Base-by-base conservation (phyloP, 2,888 invertebrate species). In the Eutolmus rufibarbis region DNA sequence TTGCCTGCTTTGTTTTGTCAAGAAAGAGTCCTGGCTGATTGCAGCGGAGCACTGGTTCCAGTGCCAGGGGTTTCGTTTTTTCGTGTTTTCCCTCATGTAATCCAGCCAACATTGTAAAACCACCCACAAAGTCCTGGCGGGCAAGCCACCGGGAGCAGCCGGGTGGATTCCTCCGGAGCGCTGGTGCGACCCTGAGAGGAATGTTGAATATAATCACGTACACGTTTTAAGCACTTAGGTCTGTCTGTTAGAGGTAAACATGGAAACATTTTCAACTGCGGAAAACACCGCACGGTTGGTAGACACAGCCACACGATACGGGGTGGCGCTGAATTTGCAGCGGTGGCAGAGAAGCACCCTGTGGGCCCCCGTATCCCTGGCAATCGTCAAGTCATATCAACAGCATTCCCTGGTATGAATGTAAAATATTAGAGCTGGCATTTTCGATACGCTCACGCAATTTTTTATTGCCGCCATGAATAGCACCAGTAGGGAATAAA, bases 401-500 rank as follows among this genome's bases (percentile, higher is more conserved):
- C 31, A 82, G 57, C 37, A 57, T 23, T 57, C 57, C 37, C 82
- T 57, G 82, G 82, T 57, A 57, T 82, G 82, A 82, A 82, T 82
- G 82, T 82, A 82, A 82, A 82, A 82, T 82, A 82, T 82, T 82
- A 82, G 82, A 57, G 57, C 57, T 82, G 82, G 57, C 82, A 82
- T 82, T 51, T 66, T 37, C 56, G 82, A 82, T 82, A 82, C 82
- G 82, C 82, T 57, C 82, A 82, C 82, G 82, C 82, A 82, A 82
- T 82, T 82, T 82, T 82, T 82, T 82, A 82, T 82, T 82, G 40
- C 82, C 66, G 34, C 82, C 82, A 82, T 82, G 82, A 82, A 82
- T 57, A 82, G 34, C 82, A 66, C 31, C 82, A 66, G 56, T 31
- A 82, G 57, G 57, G 82, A 82, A 82, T 82, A 82, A 82, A 82